Percentiles rank a stretch among this genome's conserved stretches.
Evolutionary conservation across 2,797 vertebrate genomes (phyloP).

Genomic region (Trichosurus vulpecula): DNA sequence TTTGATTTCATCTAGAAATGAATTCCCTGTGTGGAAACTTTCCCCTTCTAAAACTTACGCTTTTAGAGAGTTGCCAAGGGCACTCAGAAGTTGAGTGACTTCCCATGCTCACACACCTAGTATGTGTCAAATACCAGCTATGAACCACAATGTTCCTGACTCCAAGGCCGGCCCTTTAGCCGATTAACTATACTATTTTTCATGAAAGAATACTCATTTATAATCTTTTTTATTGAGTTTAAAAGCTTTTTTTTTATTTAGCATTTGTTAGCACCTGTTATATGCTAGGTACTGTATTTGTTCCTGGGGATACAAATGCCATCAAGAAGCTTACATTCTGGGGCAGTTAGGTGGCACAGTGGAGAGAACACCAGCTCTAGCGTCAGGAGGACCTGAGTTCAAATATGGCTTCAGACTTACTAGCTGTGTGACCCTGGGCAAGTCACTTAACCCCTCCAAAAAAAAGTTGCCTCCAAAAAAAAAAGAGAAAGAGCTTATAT

Average conservation of each 20-base stretch:
- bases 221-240: neutral
- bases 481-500: neutral
- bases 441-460: neutral
- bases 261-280: neutral
- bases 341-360: neutral
- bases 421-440: neutral
- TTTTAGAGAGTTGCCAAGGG: neutral
- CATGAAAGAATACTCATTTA: neutral
- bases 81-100: neutral
- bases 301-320: neutral
- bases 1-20: neutral
- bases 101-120: neutral
- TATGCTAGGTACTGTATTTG: neutral
- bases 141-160: neutral
- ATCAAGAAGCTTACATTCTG: neutral
- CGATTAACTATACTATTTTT: neutral
- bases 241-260: neutral
- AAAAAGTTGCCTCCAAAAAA: too few species aligned
- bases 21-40: neutral
- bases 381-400: neutral
- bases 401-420: neutral
- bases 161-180: neutral
- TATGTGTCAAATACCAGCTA: neutral
- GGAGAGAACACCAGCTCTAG: neutral
- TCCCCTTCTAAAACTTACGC: neutral